Conservation (phyloP, 2,888 invertebrate species). For the Microctonus aethiopoides region DNA sequence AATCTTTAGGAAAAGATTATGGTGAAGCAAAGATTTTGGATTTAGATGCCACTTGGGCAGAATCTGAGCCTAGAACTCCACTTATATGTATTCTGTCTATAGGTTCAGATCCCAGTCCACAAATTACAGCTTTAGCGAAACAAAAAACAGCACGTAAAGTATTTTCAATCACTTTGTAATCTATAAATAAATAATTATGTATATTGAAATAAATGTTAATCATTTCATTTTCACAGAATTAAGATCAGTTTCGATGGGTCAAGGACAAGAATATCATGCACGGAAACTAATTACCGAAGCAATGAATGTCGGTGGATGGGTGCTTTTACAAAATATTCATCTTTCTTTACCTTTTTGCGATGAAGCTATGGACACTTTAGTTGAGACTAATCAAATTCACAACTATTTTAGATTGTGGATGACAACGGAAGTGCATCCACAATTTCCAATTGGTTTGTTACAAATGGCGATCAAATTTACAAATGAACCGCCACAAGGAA, state of each 20-base stretch:
- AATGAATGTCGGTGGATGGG: conserved; percentile 89
- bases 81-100: conserved; percentile 93
- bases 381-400: conserved; percentile 85
- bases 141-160: conserved; percentile 81
- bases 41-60: conserved; percentile 88
- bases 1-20: conserved; percentile 87
- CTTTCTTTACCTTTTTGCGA: conserved; percentile 94
- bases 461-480: conserved; percentile 96
- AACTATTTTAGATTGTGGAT: conserved; percentile 91
- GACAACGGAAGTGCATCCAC: conserved; percentile 92
- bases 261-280: conserved; percentile 93
- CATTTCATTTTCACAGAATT: conserved; percentile 70
- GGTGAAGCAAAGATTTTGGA: conserved; percentile 94
- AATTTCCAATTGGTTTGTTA: conserved; percentile 88
- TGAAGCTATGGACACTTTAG: conserved; percentile 89
- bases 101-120: conserved; percentile 96
- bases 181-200: conserved; percentile 16
- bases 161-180: no score
- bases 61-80: conserved; percentile 89
- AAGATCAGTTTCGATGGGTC: conserved; percentile 95
- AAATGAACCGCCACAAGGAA: conserved; percentile 97
- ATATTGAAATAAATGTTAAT: neutral
- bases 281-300: conserved; percentile 84
- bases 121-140: conserved; percentile 89
- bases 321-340: conserved; percentile 94